Conservation (phyloP, 2,113 vertebrate species). For the Trichechus manatus region DNA sequence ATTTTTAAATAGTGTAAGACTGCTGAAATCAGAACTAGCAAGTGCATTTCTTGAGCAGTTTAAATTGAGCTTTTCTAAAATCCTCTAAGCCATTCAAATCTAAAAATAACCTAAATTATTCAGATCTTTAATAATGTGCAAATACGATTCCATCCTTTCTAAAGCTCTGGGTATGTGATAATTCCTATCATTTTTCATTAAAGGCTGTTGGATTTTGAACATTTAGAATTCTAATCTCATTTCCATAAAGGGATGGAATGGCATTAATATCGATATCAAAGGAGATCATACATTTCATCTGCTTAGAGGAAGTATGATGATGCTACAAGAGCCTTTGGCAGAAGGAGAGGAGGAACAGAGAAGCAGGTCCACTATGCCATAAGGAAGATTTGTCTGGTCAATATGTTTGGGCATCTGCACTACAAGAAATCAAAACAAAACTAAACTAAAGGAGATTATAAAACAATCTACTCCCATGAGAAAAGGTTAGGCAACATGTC, state of each 20-base stretch:
- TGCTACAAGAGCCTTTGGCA: neutral
- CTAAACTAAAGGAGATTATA: neutral
- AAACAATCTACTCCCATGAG: neutral
- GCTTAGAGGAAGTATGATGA: conserved; percentile 35
- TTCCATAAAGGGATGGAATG: conserved; percentile 68
- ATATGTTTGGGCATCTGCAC: conserved; percentile 39
- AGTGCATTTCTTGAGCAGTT: conserved; percentile 61
- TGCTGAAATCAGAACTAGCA: conserved; percentile 25
- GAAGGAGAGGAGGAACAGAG: conserved; percentile 43
- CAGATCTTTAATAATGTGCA: conserved; percentile 70
- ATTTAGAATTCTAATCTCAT: conserved; percentile 80
- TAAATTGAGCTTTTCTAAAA: conserved; percentile 68
- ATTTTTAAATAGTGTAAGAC: conserved; percentile 31
- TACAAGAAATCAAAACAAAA: neutral
- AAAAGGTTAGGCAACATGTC: neutral
- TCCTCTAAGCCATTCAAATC: conserved; percentile 72
- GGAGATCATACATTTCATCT: conserved; percentile 57
- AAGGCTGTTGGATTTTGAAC: conserved; percentile 70
- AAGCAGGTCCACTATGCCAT: neutral
- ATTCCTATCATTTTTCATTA: conserved; percentile 80
- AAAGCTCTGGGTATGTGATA: conserved; percentile 71
- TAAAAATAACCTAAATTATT: conserved; percentile 81
- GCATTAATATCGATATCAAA: conserved; percentile 60
- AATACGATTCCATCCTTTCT: conserved; percentile 76
- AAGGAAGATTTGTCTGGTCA: conserved; percentile 44